Conservation (phyloP, 1,140 invertebrate genomes). For the Microplitis mediator region DNA sequence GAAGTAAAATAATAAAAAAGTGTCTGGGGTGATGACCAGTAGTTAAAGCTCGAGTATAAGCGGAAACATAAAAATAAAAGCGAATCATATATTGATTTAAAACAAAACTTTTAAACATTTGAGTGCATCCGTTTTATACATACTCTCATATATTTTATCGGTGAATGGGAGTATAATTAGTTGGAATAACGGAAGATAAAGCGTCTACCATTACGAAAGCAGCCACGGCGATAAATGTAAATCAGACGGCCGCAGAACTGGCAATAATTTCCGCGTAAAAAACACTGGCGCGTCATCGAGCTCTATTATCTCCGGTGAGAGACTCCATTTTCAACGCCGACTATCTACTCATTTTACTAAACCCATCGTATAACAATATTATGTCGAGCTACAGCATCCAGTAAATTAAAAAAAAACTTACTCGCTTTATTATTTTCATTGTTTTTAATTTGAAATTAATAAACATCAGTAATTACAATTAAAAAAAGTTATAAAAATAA, state of each 20-base stretch:
- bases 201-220: constrained; percentile 55
- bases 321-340: constrained; percentile 40
- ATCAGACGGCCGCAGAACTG: constrained; percentile 54
- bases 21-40: not conserved
- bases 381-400: not conserved
- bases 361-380: too few relatives aligned
- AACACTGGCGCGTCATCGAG: constrained; percentile 55
- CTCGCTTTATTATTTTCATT: too few relatives aligned
- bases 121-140: not conserved
- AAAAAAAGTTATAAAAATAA: not conserved
- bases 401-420: not conserved
- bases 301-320: constrained; percentile 52
- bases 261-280: constrained; percentile 57
- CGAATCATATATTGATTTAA: not conserved
- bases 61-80: not conserved
- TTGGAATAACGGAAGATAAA: constrained; percentile 60
- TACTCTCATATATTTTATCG: constrained; percentile 49
- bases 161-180: constrained; percentile 58
- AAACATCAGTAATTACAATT: not conserved
- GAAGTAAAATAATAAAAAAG: not conserved
- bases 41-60: not conserved
- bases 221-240: constrained; percentile 57
- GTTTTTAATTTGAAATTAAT: not conserved
- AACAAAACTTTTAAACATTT: not conserved
- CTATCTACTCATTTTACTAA: not conserved